Evolutionary conservation across 2,113 vertebrate genomes (phyloP).

Genomic region (Psilopogon haemacephalus): DNA sequence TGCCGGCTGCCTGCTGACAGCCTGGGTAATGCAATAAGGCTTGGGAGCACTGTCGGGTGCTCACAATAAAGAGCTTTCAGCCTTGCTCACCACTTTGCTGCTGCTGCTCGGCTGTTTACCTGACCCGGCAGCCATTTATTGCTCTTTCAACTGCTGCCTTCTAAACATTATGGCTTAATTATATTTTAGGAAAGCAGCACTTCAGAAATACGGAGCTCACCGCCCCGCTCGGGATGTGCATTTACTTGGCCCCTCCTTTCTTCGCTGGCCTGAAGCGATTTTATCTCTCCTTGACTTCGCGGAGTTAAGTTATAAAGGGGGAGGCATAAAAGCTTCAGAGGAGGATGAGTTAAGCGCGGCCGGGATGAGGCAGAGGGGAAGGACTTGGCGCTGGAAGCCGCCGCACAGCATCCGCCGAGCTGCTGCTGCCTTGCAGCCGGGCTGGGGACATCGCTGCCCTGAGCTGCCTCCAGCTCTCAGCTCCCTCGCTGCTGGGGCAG

Average conservation of each 20-base stretch:
- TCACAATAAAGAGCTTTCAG: not conserved
- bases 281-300: not conserved
- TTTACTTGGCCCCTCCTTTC: not conserved
- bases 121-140: slow-evolving; percentile 40
- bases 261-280: not conserved
- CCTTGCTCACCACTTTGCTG: not conserved
- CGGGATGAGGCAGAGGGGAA: not conserved
- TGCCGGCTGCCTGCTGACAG: not conserved
- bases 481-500: not conserved
- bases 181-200: slow-evolving; percentile 17
- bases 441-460: rapidly evolving
- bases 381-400: rapidly evolving
- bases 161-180: slow-evolving; percentile 58
- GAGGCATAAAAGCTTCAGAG: not conserved
- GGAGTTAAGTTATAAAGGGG: not conserved
- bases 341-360: not conserved
- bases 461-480: not conserved
- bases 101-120: slow-evolving; percentile 20
- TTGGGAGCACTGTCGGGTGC: not conserved
- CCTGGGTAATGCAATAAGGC: not conserved
- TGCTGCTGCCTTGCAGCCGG: not conserved
- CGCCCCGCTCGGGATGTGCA: not conserved
- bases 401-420: rapidly evolving
- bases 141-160: slow-evolving; percentile 18
- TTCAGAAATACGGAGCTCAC: not conserved